phyloP scores from a whole-genome alignment of 2,888 invertebrate species.

The Dryococelus australis region DNA sequence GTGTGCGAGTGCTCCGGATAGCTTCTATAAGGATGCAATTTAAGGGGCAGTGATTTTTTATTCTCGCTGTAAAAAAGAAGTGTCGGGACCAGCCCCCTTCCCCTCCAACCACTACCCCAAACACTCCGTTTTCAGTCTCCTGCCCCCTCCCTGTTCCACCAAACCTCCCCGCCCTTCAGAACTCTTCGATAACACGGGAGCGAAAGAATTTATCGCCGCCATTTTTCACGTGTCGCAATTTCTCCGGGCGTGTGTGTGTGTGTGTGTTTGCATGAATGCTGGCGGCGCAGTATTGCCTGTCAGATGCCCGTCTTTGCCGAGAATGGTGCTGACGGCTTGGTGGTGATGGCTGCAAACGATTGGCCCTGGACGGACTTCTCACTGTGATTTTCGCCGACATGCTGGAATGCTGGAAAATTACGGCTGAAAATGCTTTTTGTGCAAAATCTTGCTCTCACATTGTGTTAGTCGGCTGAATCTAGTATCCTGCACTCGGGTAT shows the following conservation, averaged over 20 bases:
- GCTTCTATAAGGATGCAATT: slow-evolving; percentile 30
- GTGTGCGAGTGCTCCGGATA: slow-evolving; percentile 19
- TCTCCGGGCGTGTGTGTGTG: not conserved
- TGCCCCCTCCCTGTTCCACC: not conserved
- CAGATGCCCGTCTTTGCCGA: not conserved
- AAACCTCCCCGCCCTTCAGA: not conserved
- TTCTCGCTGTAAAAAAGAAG: slow-evolving; percentile 27
- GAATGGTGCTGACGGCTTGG: not conserved
- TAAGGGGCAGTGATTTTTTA: slow-evolving; percentile 28
- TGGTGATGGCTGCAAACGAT: not conserved
- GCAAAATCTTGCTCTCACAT: too few species aligned
- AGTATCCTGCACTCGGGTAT: too few species aligned
- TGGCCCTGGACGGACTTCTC: not conserved
- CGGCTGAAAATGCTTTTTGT: too few species aligned
- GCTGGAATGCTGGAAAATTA: not conserved
- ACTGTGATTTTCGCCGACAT: not conserved
- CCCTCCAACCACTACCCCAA: not conserved
- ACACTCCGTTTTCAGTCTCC: not conserved
- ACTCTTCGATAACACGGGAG: slow-evolving; percentile 29
- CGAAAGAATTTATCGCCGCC: slow-evolving; percentile 22
- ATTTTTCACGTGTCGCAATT: slow-evolving; percentile 29
- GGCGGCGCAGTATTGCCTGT: not conserved
- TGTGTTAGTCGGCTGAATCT: too few species aligned
- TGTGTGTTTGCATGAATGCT: not conserved
- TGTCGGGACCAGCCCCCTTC: not conserved